Evolutionary conservation across 2,888 invertebrate species (phyloP).

Genomic region (Colletes collaris): DNA sequence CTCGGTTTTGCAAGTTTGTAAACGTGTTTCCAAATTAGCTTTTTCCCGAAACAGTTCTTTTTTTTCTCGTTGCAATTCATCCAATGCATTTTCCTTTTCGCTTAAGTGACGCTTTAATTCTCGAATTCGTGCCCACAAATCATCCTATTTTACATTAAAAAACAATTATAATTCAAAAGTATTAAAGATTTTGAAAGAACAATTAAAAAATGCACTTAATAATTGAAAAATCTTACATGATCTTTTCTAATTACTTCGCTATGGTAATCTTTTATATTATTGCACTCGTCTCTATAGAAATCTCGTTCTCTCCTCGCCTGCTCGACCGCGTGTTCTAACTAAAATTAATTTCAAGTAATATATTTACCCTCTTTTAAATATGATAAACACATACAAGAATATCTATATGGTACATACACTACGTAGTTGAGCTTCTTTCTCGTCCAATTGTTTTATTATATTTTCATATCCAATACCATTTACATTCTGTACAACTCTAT

Average conservation of each 20-base stretch:
- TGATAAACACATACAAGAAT: background rate
- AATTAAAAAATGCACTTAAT: conserved; percentile 5
- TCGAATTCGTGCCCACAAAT: conserved; percentile 70
- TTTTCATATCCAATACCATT: conserved; percentile 25
- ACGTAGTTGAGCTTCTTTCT: conserved; percentile 67
- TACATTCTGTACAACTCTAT: conserved; percentile 17
- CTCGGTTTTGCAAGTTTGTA: conserved; percentile 76
- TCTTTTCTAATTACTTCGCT: conserved; percentile 77
- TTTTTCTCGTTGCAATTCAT: conserved; percentile 82
- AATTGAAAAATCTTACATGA: conserved; percentile 72
- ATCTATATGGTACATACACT: conserved; percentile 60
- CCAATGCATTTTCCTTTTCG: conserved; percentile 82
- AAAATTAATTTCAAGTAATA: conserved; percentile 24
- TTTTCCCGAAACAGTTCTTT: conserved; percentile 82
- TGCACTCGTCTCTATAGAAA: conserved; percentile 84
- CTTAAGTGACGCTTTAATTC: conserved; percentile 79
- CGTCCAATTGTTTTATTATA: conserved; percentile 51
- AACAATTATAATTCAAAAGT: background rate
- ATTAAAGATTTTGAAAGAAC: conserved; percentile 16
- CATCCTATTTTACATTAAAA: conserved; percentile 45
- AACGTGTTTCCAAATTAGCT: conserved; percentile 80
- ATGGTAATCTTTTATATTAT: conserved; percentile 81
- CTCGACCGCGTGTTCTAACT: conserved; percentile 77
- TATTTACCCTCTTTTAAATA: background rate
- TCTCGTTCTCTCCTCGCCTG: conserved; percentile 83